Conservation (phyloP, 2,797 vertebrate genomes). For the Sebastes goodei region DNA sequence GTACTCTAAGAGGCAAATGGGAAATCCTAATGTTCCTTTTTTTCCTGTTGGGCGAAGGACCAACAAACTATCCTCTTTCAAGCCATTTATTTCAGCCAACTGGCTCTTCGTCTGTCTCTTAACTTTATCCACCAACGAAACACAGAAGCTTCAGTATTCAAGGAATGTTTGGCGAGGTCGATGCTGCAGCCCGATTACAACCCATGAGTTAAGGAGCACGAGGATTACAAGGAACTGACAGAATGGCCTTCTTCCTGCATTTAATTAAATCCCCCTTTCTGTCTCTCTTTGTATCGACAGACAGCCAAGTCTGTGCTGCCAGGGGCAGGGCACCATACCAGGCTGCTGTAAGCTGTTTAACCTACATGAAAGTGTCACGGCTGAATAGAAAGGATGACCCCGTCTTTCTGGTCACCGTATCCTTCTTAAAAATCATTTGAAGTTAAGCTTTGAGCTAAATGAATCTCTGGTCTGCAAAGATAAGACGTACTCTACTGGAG, state of each 20-base stretch:
- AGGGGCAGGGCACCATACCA: constrained; percentile 33
- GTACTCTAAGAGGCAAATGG: background rate
- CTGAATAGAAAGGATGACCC: constrained; percentile 45
- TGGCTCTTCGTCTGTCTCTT: constrained; percentile 29
- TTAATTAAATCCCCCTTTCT: constrained; percentile 40
- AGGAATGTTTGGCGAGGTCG: constrained; percentile 55
- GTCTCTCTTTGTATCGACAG: constrained; percentile 38
- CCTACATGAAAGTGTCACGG: constrained; percentile 53
- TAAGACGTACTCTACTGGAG: constrained; percentile 41
- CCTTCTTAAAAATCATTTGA: constrained; percentile 52
- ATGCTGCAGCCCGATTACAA: constrained; percentile 51
- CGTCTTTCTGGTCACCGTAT: constrained; percentile 25
- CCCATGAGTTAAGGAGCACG: constrained; percentile 48
- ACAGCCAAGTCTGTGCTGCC: constrained; percentile 26
- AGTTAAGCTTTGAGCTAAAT: constrained; percentile 35
- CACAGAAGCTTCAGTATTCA: constrained; percentile 43
- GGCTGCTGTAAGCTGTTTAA: constrained; percentile 47
- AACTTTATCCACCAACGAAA: constrained; percentile 36
- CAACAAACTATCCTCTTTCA: constrained; percentile 31
- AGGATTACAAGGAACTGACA: constrained; percentile 61
- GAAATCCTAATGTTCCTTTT: background rate
- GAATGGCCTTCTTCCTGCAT: constrained; percentile 52
- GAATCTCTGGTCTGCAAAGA: constrained; percentile 53
- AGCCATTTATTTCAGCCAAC: constrained; percentile 3
- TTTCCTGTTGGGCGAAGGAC: background rate